Base-by-base conservation (phyloP, 2,888 invertebrate species). In the Didymodactylos carnosus region DNA sequence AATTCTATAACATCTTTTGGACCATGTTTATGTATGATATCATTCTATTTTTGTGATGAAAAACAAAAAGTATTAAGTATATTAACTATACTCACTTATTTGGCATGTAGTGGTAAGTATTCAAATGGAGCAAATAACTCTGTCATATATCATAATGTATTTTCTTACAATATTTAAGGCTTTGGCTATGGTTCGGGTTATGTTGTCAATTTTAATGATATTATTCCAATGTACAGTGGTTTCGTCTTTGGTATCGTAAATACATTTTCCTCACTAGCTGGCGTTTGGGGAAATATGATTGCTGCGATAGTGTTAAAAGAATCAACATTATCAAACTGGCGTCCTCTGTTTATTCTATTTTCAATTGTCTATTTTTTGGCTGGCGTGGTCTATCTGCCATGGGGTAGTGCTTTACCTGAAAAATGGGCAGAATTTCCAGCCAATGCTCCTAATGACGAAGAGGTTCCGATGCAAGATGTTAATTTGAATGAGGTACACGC, bases 191-290 rank as follows among this genome's bases (percentile, higher is more conserved):
- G 75, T 2, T 49, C 72, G 10, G 75, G 75, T n/a, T 75, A 62
- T 72, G 27, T 29, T 16, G 75, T 75, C 1, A 75, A 72, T 41
- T 69, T 72, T 16, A 62, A 72, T 19, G 75, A 75, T 53, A 72
- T 75, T 13, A 72, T 69, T 23, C 72, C 72, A 1, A 29, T 29
- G 19, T 75, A 72, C 51, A 69, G 72, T 5, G 75, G 75, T 43
- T n/a, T 75, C 23, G 35, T 72, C 8, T 75, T 75, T 41, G 75
- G 75, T 40, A 62, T 75, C 39, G 71, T 69, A 7, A 75, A 75
- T 53, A 69, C 72, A 40, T 75, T 75, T 69, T 72, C 69, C 10
- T 71, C 75, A 10, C 35, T 75, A 49, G 49, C 75, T 46, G 75
- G 75, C 19, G 23, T 75, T 23, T 46, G 53, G 6, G 41, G 72